These are phyloP conservation scores for Druceiella hillmani DNA, from an alignment of 2,888 invertebrate species.

Conservation along the genomic window DNA sequence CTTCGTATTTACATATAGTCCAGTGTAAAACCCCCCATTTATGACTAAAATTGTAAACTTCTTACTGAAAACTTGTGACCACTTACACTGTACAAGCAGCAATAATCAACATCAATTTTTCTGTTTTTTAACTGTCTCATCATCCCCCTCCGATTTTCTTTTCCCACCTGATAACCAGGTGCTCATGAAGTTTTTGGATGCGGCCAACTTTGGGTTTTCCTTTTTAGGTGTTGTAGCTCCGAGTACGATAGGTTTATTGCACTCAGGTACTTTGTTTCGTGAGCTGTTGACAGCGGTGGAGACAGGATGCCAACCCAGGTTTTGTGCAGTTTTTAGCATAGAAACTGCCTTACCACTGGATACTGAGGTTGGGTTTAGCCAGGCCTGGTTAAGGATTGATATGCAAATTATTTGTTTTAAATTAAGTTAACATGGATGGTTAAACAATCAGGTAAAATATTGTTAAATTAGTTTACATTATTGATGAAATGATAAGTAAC, in stretches of 20 bases:
- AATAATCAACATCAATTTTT: no score
- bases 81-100: no score
- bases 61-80: no score
- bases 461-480: no score
- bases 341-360: constrained; percentile 46
- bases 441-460: no score
- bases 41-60: no score
- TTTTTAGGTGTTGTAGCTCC: constrained; percentile 28
- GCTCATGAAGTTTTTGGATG: constrained; percentile 42
- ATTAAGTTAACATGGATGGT: no score
- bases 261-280: constrained; percentile 56
- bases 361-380: constrained; percentile 59
- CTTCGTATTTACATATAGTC: no score
- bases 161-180: constrained; percentile 38
- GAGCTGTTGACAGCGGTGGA: constrained; percentile 67
- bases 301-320: constrained; percentile 64
- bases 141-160: constrained; percentile 29
- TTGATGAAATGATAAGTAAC: no score
- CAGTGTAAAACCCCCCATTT: no score
- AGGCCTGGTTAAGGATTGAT: constrained; percentile 43
- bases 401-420: no score
- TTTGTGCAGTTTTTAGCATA: constrained; percentile 49
- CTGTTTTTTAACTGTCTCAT: constrained; percentile 27
- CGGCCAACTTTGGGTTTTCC: constrained; percentile 26
- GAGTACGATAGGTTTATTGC: constrained; percentile 45